These are phyloP conservation scores for Melanargia galathea DNA, from an alignment of 2,888 invertebrate species.

Conservation along the genomic window DNA sequence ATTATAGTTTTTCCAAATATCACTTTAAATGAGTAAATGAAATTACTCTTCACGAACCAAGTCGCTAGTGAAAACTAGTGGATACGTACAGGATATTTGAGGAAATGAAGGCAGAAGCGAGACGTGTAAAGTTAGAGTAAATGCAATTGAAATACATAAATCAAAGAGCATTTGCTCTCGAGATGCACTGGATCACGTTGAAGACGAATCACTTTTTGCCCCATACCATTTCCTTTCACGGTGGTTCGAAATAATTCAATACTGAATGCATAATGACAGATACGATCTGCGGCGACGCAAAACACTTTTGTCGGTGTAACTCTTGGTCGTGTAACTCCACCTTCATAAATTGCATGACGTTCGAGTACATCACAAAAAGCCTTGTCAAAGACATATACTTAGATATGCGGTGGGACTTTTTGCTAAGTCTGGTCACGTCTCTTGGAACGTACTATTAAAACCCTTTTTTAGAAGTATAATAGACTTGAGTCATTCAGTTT, in stretches of 20 bases:
- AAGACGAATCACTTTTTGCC: conserved; percentile 45
- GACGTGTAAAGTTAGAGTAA: conserved; percentile 25
- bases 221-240: conserved; percentile 41
- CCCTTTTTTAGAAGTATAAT: conserved; percentile 19
- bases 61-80: conserved; percentile 36
- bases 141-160: conserved; percentile 42
- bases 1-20: background rate
- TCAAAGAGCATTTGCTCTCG: conserved; percentile 35
- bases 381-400: conserved; percentile 35
- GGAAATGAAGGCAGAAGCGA: conserved; percentile 30
- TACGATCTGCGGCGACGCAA: conserved; percentile 47
- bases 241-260: conserved; percentile 42
- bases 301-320: conserved; percentile 50
- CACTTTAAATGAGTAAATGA: background rate
- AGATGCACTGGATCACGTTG: conserved; percentile 42
- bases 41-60: background rate
- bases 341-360: conserved; percentile 37
- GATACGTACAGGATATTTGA: conserved; percentile 10
- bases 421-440: conserved; percentile 44
- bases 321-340: conserved; percentile 26
- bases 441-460: conserved; percentile 20
- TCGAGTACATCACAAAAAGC: conserved; percentile 39
- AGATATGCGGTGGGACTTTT: conserved; percentile 45
- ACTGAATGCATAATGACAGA: conserved; percentile 43
- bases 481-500: conserved; percentile 39